Base-by-base conservation (phyloP, 2,888 invertebrate genomes). In the Rhynchonema sp. region DNA sequence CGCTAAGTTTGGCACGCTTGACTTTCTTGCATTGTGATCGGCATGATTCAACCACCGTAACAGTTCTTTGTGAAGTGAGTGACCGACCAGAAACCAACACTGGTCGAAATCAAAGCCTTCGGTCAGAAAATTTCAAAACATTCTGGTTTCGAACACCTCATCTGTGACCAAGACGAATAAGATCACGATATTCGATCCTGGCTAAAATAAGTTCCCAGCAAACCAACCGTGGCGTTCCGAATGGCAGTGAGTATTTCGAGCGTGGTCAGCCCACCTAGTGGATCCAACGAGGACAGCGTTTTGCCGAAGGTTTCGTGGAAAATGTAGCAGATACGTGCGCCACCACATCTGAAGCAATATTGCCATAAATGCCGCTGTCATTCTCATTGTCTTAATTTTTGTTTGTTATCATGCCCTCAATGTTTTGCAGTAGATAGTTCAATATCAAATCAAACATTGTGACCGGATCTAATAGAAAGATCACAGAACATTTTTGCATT, bases 241-340 rank as follows among this genome's bases (percentile, higher is more conserved):
- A 99, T 99, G 6, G 98, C 98, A 30, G 98, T 99, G 62, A 99
- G 79, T 68, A 99, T 92, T 74, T 98, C 98, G 82, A 88, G 83
- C 74, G 87, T 87, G 0, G 87, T 86, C 27, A 80, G 70, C 70
- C 87, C 90, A 60, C 84, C 83, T 68, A 98, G 78, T 1, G 98
- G 94, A 78, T 98, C 89, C 70, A 99, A 91, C 1, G 85, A 86
- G 74, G 91, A 89, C 67, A 99, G 77, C 0, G 92, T 89, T 68
- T 84, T 81, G 2, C 92, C 94, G 74, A 99, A 99, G 0, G 92
- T 92, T 76, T 98, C 96, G 73, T 99, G 96, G 78, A 99, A 99
- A 73, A 99, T 98, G 73, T 92, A 99, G 74, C 96, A 96, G 70
- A 99, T 96, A 66, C 98, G 81, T 3, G 98, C 98, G n/a, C 98